These are phyloP conservation scores for Cynaeus angustus DNA, from an alignment of 2,888 invertebrate species.

Conservation along the genomic window DNA sequence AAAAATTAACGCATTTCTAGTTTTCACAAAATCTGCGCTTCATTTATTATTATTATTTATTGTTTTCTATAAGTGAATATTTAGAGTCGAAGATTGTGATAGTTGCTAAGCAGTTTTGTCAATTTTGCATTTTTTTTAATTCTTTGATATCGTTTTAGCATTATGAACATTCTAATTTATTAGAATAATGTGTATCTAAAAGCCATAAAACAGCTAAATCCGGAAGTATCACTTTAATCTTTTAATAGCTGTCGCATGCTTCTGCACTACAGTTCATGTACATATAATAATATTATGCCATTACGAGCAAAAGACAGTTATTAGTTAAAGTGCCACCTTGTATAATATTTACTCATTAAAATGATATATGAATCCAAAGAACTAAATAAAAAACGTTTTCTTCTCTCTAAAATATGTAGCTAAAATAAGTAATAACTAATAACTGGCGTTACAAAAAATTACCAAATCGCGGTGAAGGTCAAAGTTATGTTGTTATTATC, in stretches of 20 bases:
- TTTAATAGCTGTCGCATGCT: background rate
- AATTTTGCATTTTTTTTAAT: no score
- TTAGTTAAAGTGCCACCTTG: background rate
- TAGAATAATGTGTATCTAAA: no score
- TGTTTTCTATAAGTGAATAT: no score
- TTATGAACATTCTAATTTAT: no score
- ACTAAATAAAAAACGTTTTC: background rate
- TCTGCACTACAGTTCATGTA: background rate
- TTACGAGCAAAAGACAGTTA: background rate
- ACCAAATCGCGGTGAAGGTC: background rate
- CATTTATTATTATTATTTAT: no score
- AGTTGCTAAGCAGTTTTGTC: no score
- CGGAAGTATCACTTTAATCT: background rate
- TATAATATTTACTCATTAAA: conserved; percentile 18
- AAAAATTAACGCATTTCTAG: no score
- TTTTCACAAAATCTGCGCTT: no score
- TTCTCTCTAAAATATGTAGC: background rate
- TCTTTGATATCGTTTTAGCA: no score
- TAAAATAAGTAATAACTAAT: no score
- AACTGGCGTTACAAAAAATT: background rate
- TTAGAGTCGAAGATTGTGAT: no score
- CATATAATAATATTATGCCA: background rate
- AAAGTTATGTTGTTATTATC: background rate
- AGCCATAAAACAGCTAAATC: no score
- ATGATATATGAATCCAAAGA: background rate